Evolutionary conservation across 2,113 vertebrate genomes (phyloP), one percentile per base, ranked within the genome.

Genomic region (Carassius carassius): DNA sequence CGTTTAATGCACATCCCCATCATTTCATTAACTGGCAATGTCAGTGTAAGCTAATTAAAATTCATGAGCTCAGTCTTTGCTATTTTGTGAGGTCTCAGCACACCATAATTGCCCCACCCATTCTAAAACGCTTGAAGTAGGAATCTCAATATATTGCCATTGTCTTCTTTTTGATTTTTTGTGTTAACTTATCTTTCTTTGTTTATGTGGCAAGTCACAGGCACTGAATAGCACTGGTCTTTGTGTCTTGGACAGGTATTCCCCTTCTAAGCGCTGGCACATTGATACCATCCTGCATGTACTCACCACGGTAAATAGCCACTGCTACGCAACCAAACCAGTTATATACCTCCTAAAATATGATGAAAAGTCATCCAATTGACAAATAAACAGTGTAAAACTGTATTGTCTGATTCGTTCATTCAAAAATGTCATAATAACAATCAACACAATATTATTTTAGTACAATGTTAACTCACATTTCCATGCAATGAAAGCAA

Each of bases 281-380:
- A 96, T 97, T 89, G 96, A 98, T 91, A 97, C 97, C 92, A 95
- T 96, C 90, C 93, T 97, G 92, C 96, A 93, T 84, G 96, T 97
- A 90, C 95, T 97, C 91, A 96, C 94, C 80, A 96, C 91, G 92
- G 97, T 97, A 94, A 95, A 92, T 93, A 89, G 78, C 82, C 47
- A 80, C 32, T 47, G 25, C 84, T 79, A 79, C 86, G 77, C 25
- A 49, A 35, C 78, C 32, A 14, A 78, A 56, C 32, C 5, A 6
- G 37, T 19, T 44, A 2, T 32, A 56, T 73, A 29, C 17, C 78
- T 65, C 3, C n/a, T 44, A 49, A 35, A 73, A 32, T 23, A 29
- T 0, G 0, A 51, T 2, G 47, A n/a, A 19, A 41, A 1, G 41
- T 44, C 41, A 47, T 47, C 12, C 14, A 21, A 25, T 62, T 80